Conservation (phyloP, 2,113 vertebrate genomes). For the Alosa alosa region DNA sequence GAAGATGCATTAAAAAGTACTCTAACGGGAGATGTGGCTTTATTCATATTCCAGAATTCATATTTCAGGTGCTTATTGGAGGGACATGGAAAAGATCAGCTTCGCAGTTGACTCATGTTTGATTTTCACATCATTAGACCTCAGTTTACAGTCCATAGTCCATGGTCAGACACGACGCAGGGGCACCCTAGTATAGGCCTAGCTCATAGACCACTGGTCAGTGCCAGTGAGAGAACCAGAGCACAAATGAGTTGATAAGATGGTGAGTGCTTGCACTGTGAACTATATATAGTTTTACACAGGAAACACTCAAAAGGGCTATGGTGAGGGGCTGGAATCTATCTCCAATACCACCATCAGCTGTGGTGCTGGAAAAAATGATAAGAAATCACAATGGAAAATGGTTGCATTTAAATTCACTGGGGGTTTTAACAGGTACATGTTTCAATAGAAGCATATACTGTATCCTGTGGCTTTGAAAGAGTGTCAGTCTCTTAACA, state of each 20-base stretch:
- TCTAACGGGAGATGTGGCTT: neutral
- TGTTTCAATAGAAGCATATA: neutral
- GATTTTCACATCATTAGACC: constrained; percentile 37
- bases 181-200: neutral
- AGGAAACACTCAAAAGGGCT: neutral
- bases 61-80: neutral
- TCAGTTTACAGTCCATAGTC: constrained; percentile 54
- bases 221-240: neutral
- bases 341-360: neutral
- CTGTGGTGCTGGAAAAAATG: neutral
- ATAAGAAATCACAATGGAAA: neutral
- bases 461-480: neutral
- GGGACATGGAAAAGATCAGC: neutral
- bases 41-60: neutral
- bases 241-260: neutral
- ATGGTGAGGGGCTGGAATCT: neutral
- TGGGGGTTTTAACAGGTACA: neutral
- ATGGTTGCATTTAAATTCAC: neutral
- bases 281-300: neutral
- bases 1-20: neutral
- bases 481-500: neutral
- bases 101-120: neutral
- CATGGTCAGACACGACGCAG: neutral
- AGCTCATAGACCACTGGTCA: neutral
- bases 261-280: neutral